These are phyloP conservation scores for Rhingia rostrata DNA, from an alignment of 2,888 invertebrate genomes.

Conservation along the genomic window DNA sequence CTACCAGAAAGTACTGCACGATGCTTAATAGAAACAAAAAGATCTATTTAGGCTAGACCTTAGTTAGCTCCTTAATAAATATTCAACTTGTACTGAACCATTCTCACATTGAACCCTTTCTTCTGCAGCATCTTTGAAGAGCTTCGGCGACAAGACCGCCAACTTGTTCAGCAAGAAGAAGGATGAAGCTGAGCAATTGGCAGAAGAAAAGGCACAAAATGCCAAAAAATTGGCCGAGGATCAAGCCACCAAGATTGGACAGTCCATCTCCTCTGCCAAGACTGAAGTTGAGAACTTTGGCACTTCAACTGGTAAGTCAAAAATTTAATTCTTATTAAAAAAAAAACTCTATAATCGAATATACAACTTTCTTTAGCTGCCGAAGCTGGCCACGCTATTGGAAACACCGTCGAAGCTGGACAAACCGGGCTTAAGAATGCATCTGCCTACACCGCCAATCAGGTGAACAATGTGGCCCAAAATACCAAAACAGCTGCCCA, in stretches of 20 bases:
- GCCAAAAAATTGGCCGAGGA: slow-evolving; percentile 86
- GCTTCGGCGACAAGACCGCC: slow-evolving; percentile 88
- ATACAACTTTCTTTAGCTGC: slow-evolving; percentile 75
- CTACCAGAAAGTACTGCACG: slow-evolving; percentile 32
- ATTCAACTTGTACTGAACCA: neutral
- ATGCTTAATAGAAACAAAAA: slow-evolving; percentile 35
- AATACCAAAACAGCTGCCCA: slow-evolving; percentile 81
- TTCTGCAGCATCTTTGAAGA: slow-evolving; percentile 87
- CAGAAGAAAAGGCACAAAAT: slow-evolving; percentile 86
- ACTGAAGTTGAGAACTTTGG: slow-evolving; percentile 84
- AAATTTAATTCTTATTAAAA: neutral
- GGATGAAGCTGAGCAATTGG: slow-evolving; percentile 87
- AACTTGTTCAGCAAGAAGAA: slow-evolving; percentile 89
- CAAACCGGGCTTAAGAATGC: slow-evolving; percentile 78
- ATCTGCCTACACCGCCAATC: slow-evolving; percentile 79
- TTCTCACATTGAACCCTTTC: neutral
- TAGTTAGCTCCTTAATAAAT: neutral
- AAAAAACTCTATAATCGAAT: neutral
- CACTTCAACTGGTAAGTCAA: slow-evolving; percentile 82
- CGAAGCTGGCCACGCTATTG: slow-evolving; percentile 81
- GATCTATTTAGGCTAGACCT: slow-evolving; percentile 10
- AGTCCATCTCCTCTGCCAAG: slow-evolving; percentile 85
- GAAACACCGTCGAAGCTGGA: slow-evolving; percentile 80
- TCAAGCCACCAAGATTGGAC: slow-evolving; percentile 86
- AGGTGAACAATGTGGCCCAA: slow-evolving; percentile 78